Base-by-base conservation (phyloP, 2,888 invertebrate species). In the Tinea pellionella region DNA sequence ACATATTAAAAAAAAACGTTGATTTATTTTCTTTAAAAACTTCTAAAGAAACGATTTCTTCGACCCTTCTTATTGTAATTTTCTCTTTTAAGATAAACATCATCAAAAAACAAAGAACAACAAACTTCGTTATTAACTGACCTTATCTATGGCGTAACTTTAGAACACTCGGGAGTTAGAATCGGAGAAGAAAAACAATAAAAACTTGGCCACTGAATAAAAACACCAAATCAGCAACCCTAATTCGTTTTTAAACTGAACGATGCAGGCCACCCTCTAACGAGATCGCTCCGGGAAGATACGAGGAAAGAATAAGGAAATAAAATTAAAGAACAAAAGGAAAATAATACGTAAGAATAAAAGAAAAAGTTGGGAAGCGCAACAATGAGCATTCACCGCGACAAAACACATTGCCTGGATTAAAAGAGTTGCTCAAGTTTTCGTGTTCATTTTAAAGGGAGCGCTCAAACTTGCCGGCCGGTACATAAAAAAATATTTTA, bases 351-450 rank as follows among this genome's bases (percentile, higher is more conserved):
- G 37, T 29, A 69, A 70, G 74, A 18, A 43, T 15, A 78, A 76
- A 81, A 78, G 72, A 78, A 51, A 62, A 60, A 56, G 59, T 61
- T 59, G 24, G 41, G 60, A 32, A 59, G 63, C 69, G 75, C 76
- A 78, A 83, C 82, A 86, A 80, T 80, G 78, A 72, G 73, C 71
- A 70, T 68, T 68, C 70, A 68, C 70, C 69, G 74, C 78, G 81
- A 80, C 81, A 81, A 82, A 84, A 86, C 84, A 85, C 82, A 85
- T 84, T 79, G 81, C 75, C 74, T 68, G 77, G 73, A 77, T 77
- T 77, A 78, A 75, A 77, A 69, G 70, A 77, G 73, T 72, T 69
- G 68, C 63, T 65, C 55, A 64, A 65, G 60, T 64, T 62, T 60
- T 47, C 59, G 13, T 60, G 62, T 60, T 61, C 60, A 61, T 62